phyloP scores from a whole-genome alignment of 2,113 vertebrate species.

The Clarias macrocephalus region DNA sequence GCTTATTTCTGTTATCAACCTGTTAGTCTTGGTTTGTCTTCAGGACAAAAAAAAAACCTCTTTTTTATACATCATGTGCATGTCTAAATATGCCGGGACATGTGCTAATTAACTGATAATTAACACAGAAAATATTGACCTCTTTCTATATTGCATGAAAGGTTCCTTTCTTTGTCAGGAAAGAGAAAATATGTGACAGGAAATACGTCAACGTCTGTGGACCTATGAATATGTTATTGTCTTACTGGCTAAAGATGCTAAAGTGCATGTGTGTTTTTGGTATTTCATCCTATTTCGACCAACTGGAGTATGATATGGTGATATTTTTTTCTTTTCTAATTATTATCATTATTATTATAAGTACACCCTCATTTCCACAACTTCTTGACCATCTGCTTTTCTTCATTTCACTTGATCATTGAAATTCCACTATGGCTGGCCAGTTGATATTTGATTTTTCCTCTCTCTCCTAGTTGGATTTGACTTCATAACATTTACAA shows the following conservation, averaged over 20 bases:
- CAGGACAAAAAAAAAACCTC: neutral
- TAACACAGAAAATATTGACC: constrained; percentile 16
- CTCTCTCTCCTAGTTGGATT: neutral
- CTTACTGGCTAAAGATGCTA: constrained; percentile 25
- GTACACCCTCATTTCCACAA: constrained; percentile 58
- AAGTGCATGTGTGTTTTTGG: constrained; percentile 32
- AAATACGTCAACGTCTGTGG: constrained; percentile 23
- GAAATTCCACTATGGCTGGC: constrained; percentile 33
- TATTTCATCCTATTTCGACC: constrained; percentile 37
- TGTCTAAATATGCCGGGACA: constrained; percentile 30
- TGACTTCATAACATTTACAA: constrained; percentile 7
- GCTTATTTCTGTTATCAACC: constrained; percentile 40
- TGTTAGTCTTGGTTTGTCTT: constrained; percentile 34
- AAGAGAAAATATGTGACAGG: constrained; percentile 8
- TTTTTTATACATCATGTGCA: constrained; percentile 23
- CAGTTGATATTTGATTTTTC: constrained; percentile 15
- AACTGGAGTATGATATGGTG: constrained; percentile 37
- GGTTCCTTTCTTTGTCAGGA: neutral
- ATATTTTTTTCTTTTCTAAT: constrained; percentile 22
- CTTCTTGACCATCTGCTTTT: constrained; percentile 65
- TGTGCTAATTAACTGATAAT: constrained; percentile 27
- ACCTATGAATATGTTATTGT: constrained; percentile 29
- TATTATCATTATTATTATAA: constrained; percentile 29
- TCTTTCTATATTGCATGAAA: constrained; percentile 20
- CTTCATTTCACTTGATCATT: constrained; percentile 28